These are phyloP conservation scores for Caenorhabditis macrosperma DNA, from an alignment of 2,888 invertebrate genomes.

Conservation along the genomic window DNA sequence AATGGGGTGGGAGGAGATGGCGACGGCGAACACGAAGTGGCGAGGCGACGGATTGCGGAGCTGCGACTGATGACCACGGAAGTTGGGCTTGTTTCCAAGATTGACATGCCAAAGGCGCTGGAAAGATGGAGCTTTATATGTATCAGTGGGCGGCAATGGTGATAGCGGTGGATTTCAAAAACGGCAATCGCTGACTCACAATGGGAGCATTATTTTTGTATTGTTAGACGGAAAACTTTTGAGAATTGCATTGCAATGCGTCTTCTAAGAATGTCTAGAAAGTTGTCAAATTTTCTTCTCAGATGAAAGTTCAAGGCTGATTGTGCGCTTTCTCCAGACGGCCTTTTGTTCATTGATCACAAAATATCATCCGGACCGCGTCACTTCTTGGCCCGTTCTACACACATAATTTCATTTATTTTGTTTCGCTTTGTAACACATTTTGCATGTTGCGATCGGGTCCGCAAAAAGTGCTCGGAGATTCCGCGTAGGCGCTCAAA, in stretches of 20 bases:
- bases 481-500: neutral
- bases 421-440: conserved; percentile 34
- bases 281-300: no score
- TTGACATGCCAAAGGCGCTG: conserved; percentile 52
- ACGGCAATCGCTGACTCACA: conserved; percentile 27
- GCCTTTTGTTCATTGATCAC: no score
- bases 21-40: conserved; percentile 21
- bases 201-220: conserved; percentile 14
- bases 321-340: no score
- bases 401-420: conserved; percentile 50
- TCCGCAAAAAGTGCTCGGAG: conserved; percentile 42
- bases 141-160: neutral
- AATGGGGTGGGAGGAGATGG: conserved; percentile 24
- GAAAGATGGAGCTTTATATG: conserved; percentile 8
- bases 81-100: conserved; percentile 18
- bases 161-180: conserved; percentile 24
- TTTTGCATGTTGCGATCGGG: conserved; percentile 45
- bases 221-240: no score
- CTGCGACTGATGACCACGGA: conserved; percentile 41
- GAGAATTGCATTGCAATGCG: no score
- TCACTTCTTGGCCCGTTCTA: conserved; percentile 20
- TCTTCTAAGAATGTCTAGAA: no score
- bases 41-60: conserved; percentile 49
- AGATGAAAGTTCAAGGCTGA: no score
- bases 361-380: neutral